Conservation (phyloP, 2,797 vertebrate genomes). For the Halcyon badia region DNA sequence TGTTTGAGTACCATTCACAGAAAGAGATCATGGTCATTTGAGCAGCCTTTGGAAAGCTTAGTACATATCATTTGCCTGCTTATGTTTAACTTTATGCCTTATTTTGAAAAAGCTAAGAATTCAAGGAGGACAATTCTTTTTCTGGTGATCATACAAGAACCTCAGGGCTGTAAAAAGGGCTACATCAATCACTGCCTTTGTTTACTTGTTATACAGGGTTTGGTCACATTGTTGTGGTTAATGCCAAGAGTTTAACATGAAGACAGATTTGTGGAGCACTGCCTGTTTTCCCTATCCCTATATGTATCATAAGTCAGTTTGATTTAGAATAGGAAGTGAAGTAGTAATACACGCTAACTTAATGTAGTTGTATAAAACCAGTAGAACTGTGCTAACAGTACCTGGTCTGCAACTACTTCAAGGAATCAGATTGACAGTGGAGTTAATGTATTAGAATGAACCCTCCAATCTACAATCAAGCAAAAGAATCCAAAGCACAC, state of each 20-base stretch:
- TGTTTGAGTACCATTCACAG: not conserved
- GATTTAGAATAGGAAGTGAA: not conserved
- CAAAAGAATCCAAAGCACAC: not conserved
- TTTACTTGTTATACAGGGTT: not conserved
- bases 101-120: not conserved
- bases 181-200: not conserved
- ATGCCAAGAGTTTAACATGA: not conserved
- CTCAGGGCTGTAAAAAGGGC: not conserved
- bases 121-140: not conserved
- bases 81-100: not conserved
- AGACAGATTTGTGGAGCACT: not conserved
- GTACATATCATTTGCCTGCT: not conserved
- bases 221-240: not conserved
- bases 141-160: not conserved
- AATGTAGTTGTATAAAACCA: not conserved
- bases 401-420: not conserved
- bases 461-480: not conserved
- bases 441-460: not conserved
- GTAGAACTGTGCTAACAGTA: not conserved
- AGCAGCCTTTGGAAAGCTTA: not conserved
- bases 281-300: not conserved
- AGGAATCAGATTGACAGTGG: not conserved
- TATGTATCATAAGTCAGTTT: rapidly evolving
- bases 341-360: not conserved
- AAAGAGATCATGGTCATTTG: not conserved